Evolutionary conservation across 2,797 vertebrate genomes (phyloP).

Genomic region (Sebastes vulpes): DNA sequence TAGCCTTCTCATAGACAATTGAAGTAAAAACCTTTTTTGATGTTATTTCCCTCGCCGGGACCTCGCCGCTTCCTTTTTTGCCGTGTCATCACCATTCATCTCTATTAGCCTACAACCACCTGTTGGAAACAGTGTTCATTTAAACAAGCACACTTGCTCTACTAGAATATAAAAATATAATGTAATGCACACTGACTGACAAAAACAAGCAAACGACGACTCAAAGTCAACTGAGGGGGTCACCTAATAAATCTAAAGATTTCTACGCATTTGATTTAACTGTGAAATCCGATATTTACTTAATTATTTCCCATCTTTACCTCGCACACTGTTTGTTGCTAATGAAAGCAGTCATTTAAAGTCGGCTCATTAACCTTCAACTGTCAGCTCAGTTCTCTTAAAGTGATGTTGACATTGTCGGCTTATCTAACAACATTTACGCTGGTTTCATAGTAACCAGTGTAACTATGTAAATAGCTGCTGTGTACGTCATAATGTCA

Average conservation of each 20-base stretch:
- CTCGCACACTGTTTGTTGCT: neutral
- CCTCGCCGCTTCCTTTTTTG: too few species aligned
- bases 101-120: neutral
- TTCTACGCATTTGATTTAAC: neutral
- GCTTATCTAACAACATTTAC: neutral
- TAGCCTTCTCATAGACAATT: neutral
- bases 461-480: neutral
- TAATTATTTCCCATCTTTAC: neutral
- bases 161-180: neutral
- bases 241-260: neutral
- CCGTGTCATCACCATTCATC: too few species aligned
- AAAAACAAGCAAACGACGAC: neutral
- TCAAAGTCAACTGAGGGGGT: neutral
- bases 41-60: too few species aligned
- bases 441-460: neutral
- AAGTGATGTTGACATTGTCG: neutral
- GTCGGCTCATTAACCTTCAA: conserved; percentile 1
- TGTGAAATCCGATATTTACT: neutral
- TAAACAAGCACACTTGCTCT: neutral
- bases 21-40: too few species aligned
- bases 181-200: neutral
- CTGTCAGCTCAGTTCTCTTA: neutral
- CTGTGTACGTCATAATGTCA: neutral
- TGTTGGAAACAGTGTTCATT: neutral
- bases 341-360: neutral